phyloP scores from a whole-genome alignment of 2,113 vertebrate genomes.

The Entelurus aequoreus region DNA sequence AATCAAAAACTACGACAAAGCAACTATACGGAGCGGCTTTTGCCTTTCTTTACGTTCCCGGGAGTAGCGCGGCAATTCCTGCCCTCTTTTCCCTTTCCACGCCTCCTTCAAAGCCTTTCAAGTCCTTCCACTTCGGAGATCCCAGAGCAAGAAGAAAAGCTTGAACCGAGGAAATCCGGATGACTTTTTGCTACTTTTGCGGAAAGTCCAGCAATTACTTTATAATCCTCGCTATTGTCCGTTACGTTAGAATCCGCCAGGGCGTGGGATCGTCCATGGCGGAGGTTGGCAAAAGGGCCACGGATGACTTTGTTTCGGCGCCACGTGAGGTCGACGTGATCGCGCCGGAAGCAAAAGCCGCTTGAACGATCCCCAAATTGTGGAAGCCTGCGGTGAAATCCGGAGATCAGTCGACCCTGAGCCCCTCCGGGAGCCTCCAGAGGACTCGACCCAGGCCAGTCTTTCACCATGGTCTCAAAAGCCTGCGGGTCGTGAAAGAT shows the following conservation, averaged over 20 bases:
- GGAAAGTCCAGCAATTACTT: slow-evolving; percentile 58
- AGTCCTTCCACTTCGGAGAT: slow-evolving; percentile 28
- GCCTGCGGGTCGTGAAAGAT: slow-evolving; percentile 8
- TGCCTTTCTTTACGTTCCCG: slow-evolving; percentile 12
- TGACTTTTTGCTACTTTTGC: slow-evolving; percentile 35
- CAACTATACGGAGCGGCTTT: background rate
- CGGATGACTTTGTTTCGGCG: slow-evolving; percentile 1
- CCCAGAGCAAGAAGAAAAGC: slow-evolving; percentile 44
- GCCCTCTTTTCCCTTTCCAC: slow-evolving; percentile 13
- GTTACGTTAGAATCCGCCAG: slow-evolving; percentile 15
- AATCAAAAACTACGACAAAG: slow-evolving; percentile 20
- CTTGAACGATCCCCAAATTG: slow-evolving; percentile 9
- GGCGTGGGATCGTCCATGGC: too few relatives aligned
- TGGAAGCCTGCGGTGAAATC: slow-evolving; percentile 6
- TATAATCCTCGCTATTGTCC: slow-evolving; percentile 47
- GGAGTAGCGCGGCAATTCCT: slow-evolving; percentile 34
- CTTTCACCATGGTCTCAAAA: slow-evolving; percentile 6
- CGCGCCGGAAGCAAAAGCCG: background rate
- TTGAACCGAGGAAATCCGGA: slow-evolving; percentile 55
- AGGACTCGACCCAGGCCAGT: slow-evolving; percentile 3
- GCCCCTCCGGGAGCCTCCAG: background rate
- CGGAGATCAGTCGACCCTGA: slow-evolving; percentile 7
- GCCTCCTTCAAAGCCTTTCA: slow-evolving; percentile 49
- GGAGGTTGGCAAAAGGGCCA: too few relatives aligned
- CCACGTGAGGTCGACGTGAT: background rate